Evolutionary conservation across 2,113 vertebrate species (phyloP).

Genomic region (Promerops cafer): DNA sequence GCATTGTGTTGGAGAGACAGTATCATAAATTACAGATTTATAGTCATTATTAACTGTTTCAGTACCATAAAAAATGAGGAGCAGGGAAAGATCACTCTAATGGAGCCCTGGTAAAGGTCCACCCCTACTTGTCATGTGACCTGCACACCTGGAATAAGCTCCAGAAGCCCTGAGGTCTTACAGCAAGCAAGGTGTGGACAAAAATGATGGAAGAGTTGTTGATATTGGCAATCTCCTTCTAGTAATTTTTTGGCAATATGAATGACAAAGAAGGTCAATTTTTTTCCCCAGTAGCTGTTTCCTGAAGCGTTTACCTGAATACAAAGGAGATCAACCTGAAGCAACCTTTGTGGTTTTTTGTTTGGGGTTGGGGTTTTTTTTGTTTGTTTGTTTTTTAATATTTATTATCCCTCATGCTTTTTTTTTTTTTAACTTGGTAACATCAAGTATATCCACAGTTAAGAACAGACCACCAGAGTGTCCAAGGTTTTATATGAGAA

Average conservation of each 20-base stretch:
- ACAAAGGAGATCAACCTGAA: background rate
- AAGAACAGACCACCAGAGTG: background rate
- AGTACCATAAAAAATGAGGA: background rate
- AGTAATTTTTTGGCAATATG: background rate
- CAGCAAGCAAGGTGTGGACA: background rate
- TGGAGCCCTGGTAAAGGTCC: background rate
- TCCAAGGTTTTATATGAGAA: background rate
- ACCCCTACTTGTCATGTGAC: background rate
- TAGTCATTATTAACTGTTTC: background rate
- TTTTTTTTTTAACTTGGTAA: background rate
- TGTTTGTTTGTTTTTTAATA: background rate
- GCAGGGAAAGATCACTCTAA: background rate
- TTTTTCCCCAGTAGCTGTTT: background rate
- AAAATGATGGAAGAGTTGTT: background rate
- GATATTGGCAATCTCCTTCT: background rate
- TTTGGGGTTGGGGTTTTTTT: background rate
- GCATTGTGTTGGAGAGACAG: background rate
- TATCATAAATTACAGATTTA: background rate
- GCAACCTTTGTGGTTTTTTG: background rate
- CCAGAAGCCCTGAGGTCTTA: background rate
- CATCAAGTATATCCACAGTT: background rate
- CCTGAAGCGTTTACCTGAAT: background rate
- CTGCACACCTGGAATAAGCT: background rate
- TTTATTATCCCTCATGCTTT: rapidly evolving
- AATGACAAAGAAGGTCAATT: background rate